Evolutionary conservation across 1,140 invertebrate genomes (phyloP).

Genomic region (Diprion similis): DNA sequence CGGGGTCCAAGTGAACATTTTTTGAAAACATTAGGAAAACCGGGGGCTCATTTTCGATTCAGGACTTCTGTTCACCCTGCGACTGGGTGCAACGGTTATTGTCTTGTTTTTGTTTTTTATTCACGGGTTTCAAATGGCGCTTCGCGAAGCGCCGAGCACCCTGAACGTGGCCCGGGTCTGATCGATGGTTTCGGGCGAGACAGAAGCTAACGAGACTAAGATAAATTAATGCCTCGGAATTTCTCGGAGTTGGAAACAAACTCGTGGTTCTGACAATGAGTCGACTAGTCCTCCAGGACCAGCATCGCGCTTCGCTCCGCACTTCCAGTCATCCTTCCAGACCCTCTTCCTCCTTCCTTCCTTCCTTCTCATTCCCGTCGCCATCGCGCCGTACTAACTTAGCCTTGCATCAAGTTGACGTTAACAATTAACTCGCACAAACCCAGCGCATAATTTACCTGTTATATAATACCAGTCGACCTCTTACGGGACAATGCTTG

Average conservation of each 20-base stretch:
- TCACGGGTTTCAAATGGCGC: too few relatives aligned
- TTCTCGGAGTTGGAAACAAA: conserved; percentile 34
- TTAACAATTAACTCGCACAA: neutral
- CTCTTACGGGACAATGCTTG: too few relatives aligned
- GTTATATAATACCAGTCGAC: too few relatives aligned
- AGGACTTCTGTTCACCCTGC: too few relatives aligned
- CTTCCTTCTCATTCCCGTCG: neutral
- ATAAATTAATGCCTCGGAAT: conserved; percentile 45
- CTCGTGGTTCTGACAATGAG: conserved; percentile 13
- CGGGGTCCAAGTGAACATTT: too few relatives aligned
- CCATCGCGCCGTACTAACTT: neutral
- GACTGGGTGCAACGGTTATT: too few relatives aligned
- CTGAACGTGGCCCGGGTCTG: neutral
- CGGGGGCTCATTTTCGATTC: too few relatives aligned
- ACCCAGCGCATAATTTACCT: neutral
- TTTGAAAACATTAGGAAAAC: too few relatives aligned
- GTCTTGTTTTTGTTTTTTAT: too few relatives aligned
- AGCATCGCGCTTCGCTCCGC: too few relatives aligned
- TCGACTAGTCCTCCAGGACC: neutral
- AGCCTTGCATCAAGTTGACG: neutral
- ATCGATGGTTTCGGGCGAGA: neutral
- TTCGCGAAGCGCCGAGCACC: too few relatives aligned
- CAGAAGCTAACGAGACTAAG: conserved; percentile 36
- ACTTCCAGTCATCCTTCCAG: neutral
- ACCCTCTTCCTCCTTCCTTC: neutral